Evolutionary conservation across 1,140 invertebrate species (phyloP).

Genomic region (Bombus sibiricus): DNA sequence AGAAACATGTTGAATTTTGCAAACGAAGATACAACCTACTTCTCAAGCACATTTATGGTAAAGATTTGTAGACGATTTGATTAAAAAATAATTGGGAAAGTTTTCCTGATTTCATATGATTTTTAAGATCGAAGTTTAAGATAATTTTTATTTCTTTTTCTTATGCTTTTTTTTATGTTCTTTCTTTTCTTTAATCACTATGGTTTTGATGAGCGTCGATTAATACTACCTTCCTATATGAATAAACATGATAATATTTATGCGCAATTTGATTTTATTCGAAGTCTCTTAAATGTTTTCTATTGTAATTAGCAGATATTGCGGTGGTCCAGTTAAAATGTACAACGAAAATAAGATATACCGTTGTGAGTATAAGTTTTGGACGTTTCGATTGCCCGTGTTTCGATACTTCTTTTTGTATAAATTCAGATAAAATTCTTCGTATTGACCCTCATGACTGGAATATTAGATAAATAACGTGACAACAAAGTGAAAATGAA

Average conservation of each 20-base stretch:
- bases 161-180: background rate
- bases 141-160: background rate
- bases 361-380: background rate
- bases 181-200: slow-evolving; percentile 5
- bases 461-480: background rate
- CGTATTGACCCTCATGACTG: background rate
- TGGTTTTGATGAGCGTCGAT: background rate
- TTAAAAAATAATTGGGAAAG: background rate
- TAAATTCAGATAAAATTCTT: background rate
- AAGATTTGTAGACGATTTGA: background rate
- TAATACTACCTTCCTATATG: slow-evolving; percentile 1
- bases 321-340: background rate
- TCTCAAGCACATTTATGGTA: background rate
- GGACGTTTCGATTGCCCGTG: background rate
- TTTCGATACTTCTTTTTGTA: background rate
- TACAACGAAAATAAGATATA: background rate
- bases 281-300: background rate
- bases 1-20: background rate
- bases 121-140: background rate
- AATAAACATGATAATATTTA: slow-evolving; percentile 12
- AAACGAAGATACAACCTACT: background rate
- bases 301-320: background rate
- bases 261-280: background rate
- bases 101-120: background rate
- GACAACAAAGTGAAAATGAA: background rate